These are phyloP conservation scores for Drosophila nr. medialis DNA, from an alignment of 2,888 invertebrate genomes.

Conservation along the genomic window DNA sequence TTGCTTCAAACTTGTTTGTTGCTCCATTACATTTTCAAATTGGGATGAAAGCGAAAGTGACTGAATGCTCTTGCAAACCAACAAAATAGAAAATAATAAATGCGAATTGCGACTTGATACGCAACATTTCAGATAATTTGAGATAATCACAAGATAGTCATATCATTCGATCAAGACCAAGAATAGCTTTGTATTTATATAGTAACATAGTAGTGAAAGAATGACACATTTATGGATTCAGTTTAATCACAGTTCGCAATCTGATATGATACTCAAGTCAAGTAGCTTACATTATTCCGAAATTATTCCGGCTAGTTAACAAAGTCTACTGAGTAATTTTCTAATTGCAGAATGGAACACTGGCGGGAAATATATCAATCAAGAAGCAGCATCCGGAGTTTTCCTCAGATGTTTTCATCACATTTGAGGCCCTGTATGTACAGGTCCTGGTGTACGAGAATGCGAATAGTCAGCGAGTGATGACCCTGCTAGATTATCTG, in stretches of 20 bases:
- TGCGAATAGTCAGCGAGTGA: conserved; percentile 84
- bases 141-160: too few relatives aligned
- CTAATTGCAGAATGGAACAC: conserved; percentile 86
- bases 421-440: conserved; percentile 83
- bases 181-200: neutral
- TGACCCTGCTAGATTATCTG: conserved; percentile 86
- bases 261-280: neutral
- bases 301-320: neutral
- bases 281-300: neutral
- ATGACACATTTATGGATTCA: neutral
- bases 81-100: neutral
- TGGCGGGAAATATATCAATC: conserved; percentile 90
- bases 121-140: neutral
- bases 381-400: conserved; percentile 89
- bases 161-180: too few relatives aligned
- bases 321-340: neutral
- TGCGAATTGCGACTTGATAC: too few relatives aligned
- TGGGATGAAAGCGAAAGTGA: neutral
- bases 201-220: neutral
- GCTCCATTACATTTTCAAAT: neutral
- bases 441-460: conserved; percentile 71
- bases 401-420: conserved; percentile 89
- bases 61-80: neutral
- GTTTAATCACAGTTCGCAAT: neutral
- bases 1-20: conserved; percentile 22